Conservation (phyloP, 2,797 vertebrate species). For the Lepus oiostolus region DNA sequence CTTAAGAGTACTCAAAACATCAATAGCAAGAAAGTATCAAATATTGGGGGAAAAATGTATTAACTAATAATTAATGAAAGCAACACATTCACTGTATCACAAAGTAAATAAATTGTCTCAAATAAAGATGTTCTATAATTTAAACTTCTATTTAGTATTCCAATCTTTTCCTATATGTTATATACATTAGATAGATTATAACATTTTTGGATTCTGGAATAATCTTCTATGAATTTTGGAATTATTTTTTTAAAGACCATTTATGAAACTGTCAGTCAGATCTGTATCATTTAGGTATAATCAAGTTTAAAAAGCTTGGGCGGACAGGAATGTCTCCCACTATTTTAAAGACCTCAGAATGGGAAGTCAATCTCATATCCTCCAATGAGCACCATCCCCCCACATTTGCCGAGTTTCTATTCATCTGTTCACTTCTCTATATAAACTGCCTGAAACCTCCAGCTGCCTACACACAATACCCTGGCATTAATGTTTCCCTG, state of each 20-base stretch:
- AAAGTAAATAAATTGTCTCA: neutral
- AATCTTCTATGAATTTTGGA: neutral
- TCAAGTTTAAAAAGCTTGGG: neutral
- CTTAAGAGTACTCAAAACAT: neutral
- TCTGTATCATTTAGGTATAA: slow-evolving; percentile 24
- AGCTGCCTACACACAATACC: neutral
- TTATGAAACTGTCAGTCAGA: slow-evolving; percentile 6
- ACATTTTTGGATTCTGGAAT: neutral
- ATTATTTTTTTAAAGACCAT: neutral
- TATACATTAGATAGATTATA: neutral
- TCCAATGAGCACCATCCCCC: accelerated
- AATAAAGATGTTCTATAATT: neutral
- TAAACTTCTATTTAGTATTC: slow-evolving; percentile 1
- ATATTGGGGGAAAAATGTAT: neutral
- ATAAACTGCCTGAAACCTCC: neutral
- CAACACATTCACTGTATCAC: neutral
- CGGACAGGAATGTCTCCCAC: neutral
- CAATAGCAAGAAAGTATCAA: neutral
- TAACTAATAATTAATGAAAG: slow-evolving; percentile 32
- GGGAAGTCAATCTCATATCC: neutral
- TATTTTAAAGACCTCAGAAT: neutral
- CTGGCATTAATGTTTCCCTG: neutral
- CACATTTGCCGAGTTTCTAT: neutral
- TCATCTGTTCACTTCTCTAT: neutral
- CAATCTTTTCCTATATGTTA: neutral